Evolutionary conservation across 2,888 invertebrate genomes (phyloP).

Genomic region (Agonopterix arenella): DNA sequence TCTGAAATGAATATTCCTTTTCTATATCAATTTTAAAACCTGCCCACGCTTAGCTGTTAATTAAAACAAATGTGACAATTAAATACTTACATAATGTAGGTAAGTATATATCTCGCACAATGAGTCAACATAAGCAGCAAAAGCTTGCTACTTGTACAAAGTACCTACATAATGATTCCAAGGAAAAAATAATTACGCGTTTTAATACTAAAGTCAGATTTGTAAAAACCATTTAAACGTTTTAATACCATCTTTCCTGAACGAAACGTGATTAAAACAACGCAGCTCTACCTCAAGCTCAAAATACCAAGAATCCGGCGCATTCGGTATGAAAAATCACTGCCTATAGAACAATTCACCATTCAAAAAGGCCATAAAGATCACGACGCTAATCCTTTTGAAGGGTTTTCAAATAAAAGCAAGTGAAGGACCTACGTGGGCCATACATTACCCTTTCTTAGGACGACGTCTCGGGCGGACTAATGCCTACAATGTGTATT

Average conservation of each 20-base stretch:
- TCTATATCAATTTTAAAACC: no score
- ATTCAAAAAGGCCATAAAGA: slow-evolving; percentile 54
- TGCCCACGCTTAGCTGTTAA: no score
- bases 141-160: no score
- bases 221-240: no score
- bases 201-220: no score
- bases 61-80: no score
- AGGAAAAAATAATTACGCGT: no score
- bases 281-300: slow-evolving; percentile 13
- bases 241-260: slow-evolving; percentile 3
- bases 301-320: slow-evolving; percentile 30
- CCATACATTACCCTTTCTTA: slow-evolving; percentile 58
- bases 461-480: slow-evolving; percentile 53
- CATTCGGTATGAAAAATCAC: slow-evolving; percentile 29
- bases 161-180: no score
- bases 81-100: no score
- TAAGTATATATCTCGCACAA: no score
- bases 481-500: slow-evolving; percentile 75
- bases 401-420: slow-evolving; percentile 40
- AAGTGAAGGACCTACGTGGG: slow-evolving; percentile 30
- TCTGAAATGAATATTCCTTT: no score
- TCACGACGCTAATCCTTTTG: slow-evolving; percentile 42
- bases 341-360: slow-evolving; percentile 46
- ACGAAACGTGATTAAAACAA: slow-evolving; percentile 31
- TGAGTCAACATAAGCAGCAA: no score